These are phyloP conservation scores for Microplitis demolitor DNA, from an alignment of 1,140 invertebrate genomes.

Conservation along the genomic window DNA sequence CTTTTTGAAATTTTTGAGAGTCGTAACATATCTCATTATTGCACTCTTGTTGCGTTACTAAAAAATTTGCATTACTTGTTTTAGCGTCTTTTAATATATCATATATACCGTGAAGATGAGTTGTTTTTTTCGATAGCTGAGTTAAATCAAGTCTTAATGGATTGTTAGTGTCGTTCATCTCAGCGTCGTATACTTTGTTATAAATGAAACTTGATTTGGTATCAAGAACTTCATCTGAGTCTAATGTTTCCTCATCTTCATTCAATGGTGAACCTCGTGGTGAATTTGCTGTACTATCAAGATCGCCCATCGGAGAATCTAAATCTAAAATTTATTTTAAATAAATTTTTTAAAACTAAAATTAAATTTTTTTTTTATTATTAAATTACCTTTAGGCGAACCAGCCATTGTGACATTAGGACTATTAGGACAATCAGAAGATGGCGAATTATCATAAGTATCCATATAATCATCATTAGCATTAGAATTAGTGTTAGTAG, in stretches of 20 bases:
- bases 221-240: slow-evolving; percentile 50
- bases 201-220: slow-evolving; percentile 51
- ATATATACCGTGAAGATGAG: slow-evolving; percentile 53
- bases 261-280: slow-evolving; percentile 46
- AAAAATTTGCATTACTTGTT: slow-evolving; percentile 70
- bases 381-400: slow-evolving; percentile 49
- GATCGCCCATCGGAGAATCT: slow-evolving; percentile 46
- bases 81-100: slow-evolving; percentile 71
- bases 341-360: no score
- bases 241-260: slow-evolving; percentile 49
- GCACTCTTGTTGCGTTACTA: slow-evolving; percentile 61
- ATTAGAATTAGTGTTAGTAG: slow-evolving; percentile 28
- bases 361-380: not conserved
- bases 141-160: slow-evolving; percentile 40
- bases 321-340: slow-evolving; percentile 30
- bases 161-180: not conserved
- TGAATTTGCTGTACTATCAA: slow-evolving; percentile 53
- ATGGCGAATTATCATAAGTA: slow-evolving; percentile 44
- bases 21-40: slow-evolving; percentile 67
- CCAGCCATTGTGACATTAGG: slow-evolving; percentile 54
- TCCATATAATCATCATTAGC: slow-evolving; percentile 45
- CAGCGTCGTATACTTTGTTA: slow-evolving; percentile 46
- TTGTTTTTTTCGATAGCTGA: slow-evolving; percentile 40
- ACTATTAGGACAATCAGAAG: slow-evolving; percentile 51
- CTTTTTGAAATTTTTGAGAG: slow-evolving; percentile 69